phyloP scores from a whole-genome alignment of 2,888 invertebrate genomes.

The Prionchulus punctatus region DNA sequence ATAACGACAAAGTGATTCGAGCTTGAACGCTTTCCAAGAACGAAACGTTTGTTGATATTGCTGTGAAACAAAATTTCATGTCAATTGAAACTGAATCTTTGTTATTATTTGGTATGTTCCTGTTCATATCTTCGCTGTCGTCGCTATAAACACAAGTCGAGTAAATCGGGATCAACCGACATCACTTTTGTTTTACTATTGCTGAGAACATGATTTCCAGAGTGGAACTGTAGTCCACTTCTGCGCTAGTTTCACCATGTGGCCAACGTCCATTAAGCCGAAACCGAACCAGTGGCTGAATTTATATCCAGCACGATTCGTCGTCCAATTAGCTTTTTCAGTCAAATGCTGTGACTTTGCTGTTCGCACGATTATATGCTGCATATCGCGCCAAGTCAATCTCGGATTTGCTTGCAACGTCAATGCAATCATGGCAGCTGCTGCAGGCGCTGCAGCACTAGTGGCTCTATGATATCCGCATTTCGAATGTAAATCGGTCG shows the following conservation, averaged over 20 bases:
- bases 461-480: slow-evolving; percentile 50
- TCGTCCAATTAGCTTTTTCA: slow-evolving; percentile 59
- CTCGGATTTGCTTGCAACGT: slow-evolving; percentile 47
- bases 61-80: too few species aligned
- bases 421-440: slow-evolving; percentile 42
- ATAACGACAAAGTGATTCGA: too few species aligned
- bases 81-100: too few species aligned
- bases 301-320: slow-evolving; percentile 74
- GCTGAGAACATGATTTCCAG: too few species aligned
- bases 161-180: too few species aligned
- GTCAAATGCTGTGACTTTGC: slow-evolving; percentile 69
- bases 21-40: too few species aligned
- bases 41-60: too few species aligned
- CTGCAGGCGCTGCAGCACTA: slow-evolving; percentile 43
- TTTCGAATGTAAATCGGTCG: slow-evolving; percentile 40
- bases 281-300: slow-evolving; percentile 96
- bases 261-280: slow-evolving; percentile 83
- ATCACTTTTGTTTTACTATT: too few species aligned
- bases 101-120: too few species aligned
- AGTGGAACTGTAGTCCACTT: too few species aligned
- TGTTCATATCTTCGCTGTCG: too few species aligned
- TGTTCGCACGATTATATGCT: slow-evolving; percentile 85
- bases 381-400: slow-evolving; percentile 91
- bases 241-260: slow-evolving; percentile 72
- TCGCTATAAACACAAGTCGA: too few species aligned